These are phyloP conservation scores for Drosophila kanapiae DNA, from an alignment of 1,140 invertebrate species.

Conservation along the genomic window DNA sequence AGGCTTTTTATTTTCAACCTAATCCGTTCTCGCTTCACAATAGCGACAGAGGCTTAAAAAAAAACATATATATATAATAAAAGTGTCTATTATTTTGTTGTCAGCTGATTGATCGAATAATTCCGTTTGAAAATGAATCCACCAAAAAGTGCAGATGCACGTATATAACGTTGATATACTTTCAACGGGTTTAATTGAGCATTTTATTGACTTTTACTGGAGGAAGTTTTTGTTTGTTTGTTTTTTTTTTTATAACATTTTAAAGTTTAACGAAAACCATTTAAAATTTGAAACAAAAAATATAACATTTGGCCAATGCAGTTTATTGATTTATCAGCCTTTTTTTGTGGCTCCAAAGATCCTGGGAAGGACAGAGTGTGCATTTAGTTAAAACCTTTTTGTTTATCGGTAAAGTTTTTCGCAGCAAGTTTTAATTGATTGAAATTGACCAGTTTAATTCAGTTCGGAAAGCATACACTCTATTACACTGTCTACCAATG, in stretches of 20 bases:
- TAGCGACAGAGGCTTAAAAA: background rate
- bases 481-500: background rate
- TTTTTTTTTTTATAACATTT: background rate
- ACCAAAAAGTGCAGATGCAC: background rate
- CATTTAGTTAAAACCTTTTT: conserved; percentile 12
- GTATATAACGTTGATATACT: background rate
- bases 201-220: conserved; percentile 1
- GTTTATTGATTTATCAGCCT: conserved; percentile 5
- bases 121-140: conserved; percentile 20
- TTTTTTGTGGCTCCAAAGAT: conserved; percentile 11
- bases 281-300: conserved; percentile 1
- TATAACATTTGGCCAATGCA: background rate
- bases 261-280: conserved; percentile 1
- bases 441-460: conserved; percentile 9
- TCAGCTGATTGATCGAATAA: conserved; percentile 20
- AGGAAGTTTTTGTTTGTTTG: background rate
- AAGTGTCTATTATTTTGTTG: background rate
- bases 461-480: conserved; percentile 12
- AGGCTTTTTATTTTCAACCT: conserved; percentile 11
- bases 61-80: background rate
- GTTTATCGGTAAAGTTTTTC: conserved; percentile 2
- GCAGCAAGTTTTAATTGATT: conserved; percentile 18
- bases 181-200: conserved; percentile 20
- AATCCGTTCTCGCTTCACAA: conserved; percentile 18
- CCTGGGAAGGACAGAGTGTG: conserved; percentile 4